Conservation (phyloP, 2,797 vertebrate species). For the Gephyroberyx darwinii region DNA sequence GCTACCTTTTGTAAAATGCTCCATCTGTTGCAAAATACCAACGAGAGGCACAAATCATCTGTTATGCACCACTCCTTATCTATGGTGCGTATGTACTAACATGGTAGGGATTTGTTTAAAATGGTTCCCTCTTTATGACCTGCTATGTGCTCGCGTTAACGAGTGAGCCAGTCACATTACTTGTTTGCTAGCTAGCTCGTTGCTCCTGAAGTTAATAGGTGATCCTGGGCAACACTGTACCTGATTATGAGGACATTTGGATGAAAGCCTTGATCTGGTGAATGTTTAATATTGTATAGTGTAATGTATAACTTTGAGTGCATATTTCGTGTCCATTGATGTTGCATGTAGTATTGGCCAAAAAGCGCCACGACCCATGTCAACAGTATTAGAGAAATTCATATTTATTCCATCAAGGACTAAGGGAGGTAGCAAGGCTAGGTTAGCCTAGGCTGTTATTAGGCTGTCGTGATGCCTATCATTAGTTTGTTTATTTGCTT, state of each 20-base stretch:
- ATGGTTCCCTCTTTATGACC: neutral
- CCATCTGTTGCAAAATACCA: slow-evolving; percentile 7
- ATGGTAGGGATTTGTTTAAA: slow-evolving; percentile 7
- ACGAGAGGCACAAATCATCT: slow-evolving; percentile 14
- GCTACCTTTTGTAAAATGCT: neutral
- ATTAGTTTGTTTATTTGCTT: neutral
- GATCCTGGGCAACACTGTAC: slow-evolving; percentile 17
- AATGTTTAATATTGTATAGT: neutral
- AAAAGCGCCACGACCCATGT: neutral
- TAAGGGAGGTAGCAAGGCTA: neutral
- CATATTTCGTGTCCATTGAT: neutral
- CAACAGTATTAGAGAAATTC: neutral
- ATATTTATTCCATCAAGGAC: neutral
- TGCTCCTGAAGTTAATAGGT: slow-evolving; percentile 6
- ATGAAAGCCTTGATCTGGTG: slow-evolving; percentile 4
- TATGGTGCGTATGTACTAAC: slow-evolving; percentile 5
- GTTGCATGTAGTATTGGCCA: no score
- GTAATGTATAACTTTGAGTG: neutral
- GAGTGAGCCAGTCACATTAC: neutral
- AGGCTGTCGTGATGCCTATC: neutral
- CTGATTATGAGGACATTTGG: slow-evolving; percentile 23
- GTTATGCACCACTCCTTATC: neutral
- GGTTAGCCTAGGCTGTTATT: neutral
- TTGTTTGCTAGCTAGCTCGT: neutral
- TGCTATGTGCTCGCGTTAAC: neutral